Conservation (phyloP, 2,888 invertebrate species). For the Pyrrhia umbra region DNA sequence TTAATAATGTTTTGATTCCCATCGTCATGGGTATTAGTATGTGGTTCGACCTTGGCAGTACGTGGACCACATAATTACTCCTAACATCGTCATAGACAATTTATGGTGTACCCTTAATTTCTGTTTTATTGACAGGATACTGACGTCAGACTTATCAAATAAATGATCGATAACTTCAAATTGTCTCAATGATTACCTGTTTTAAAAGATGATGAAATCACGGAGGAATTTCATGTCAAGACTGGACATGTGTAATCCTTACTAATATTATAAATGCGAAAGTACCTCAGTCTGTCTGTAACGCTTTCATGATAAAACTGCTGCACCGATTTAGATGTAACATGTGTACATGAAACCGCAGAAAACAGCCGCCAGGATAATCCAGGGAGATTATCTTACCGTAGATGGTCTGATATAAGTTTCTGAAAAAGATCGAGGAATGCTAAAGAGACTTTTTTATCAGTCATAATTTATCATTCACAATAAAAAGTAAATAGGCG, state of each 20-base stretch:
- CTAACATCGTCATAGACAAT: neutral
- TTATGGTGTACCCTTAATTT: constrained; percentile 31
- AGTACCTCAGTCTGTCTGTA: no score
- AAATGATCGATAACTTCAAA: constrained; percentile 21
- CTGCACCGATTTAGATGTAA: no score
- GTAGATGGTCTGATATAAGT: no score
- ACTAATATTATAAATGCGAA: no score
- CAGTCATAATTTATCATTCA: no score
- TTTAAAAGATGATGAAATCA: constrained; percentile 9
- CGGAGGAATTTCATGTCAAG: neutral
- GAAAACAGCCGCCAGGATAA: no score
- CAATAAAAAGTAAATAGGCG: no score
- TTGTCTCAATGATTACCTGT: constrained; percentile 4
- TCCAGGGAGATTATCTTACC: no score
- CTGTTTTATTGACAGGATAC: constrained; percentile 19
- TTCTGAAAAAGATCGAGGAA: no score
- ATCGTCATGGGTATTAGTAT: constrained; percentile 19
- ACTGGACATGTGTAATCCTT: neutral
- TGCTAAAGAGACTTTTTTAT: no score
- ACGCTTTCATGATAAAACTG: no score
- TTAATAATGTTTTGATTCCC: constrained; percentile 20
- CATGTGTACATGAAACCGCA: no score
- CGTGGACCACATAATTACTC: constrained; percentile 11
- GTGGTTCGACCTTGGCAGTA: constrained; percentile 21
- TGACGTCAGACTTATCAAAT: neutral